Evolutionary conservation across 2,113 vertebrate species (phyloP), one percentile per base, ranked within the genome.

Genomic region (Heteronetta atricapilla): DNA sequence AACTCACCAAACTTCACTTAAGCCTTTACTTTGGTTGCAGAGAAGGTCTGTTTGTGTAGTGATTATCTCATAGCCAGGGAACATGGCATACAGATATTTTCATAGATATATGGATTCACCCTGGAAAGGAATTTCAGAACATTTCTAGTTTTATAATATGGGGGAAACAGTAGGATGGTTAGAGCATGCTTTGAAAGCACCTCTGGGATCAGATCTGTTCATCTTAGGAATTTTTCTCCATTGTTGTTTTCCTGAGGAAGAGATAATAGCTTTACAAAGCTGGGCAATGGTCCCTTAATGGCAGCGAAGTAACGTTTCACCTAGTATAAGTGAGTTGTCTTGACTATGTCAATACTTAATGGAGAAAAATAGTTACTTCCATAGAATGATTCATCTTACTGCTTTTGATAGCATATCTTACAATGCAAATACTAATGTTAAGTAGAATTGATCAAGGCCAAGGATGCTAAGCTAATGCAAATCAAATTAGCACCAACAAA

Each of bases 391-490:
- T 80, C 55, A 10, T 69, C 19, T 58, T 15, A 50, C 63, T 70
- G 28, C 31, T 83, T 73, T 86, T 86, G 52, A 67, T 76, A 85
- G 29, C 0, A 0, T 69, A 82, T 63, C 58, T 62, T 73, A 64
- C n/a, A 26, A 40, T 76, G 5, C 26, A 73, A n/a, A 85, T n/a
- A 59, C 18, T 67, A 50, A 78, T 28, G 38, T 89, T 79, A 60
- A 85, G 59, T 80, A 36, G 60, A 88, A 94, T 36, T 90, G 75
- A 90, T 90, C 19, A 40, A 83, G 60, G 23, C 26, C 34, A 74
- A 91, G 59, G 5, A 91, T 6, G 18, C 53, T 67, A 90, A 94
- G n/a, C 23, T 81, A 66, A 91, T 73, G 20, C 52, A 94, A 95
- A 86, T 91, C 23, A 72, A 80, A 91, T 79, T 83, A 81, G 13